Evolutionary conservation across 2,797 vertebrate species (phyloP).

Genomic region (Eremophila alpestris): DNA sequence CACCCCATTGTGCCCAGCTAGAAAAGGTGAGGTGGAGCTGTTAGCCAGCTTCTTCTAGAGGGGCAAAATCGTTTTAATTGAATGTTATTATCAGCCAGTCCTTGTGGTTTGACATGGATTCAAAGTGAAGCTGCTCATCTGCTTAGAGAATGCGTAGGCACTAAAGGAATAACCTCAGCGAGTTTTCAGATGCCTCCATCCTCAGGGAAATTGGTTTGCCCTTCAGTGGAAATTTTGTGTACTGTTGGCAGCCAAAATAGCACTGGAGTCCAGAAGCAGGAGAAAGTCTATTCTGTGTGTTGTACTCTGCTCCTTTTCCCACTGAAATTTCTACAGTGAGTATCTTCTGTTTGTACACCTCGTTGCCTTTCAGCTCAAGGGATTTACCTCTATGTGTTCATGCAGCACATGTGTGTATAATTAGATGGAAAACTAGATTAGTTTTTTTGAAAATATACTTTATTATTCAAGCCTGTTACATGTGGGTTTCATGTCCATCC

Average conservation of each 20-base stretch:
- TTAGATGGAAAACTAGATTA: not conserved
- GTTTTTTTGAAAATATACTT: not conserved
- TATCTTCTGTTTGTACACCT: not conserved
- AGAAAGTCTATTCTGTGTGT: not conserved
- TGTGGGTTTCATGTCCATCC: accelerated
- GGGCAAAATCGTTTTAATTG: slow-evolving; percentile 26
- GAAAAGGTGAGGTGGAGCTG: not conserved
- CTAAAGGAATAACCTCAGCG: not conserved
- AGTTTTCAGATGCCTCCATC: slow-evolving; percentile 19
- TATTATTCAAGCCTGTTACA: not conserved
- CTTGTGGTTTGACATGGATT: slow-evolving; percentile 47
- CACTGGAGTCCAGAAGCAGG: not conserved
- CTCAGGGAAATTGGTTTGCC: slow-evolving; percentile 41
- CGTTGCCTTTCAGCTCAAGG: not conserved
- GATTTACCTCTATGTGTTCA: not conserved
- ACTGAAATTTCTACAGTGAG: not conserved
- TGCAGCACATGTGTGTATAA: accelerated
- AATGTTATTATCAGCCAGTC: slow-evolving; percentile 40
- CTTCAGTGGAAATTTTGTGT: slow-evolving; percentile 23
- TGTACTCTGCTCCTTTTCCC: not conserved
- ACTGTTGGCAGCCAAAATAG: not conserved
- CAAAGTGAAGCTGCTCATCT: slow-evolving; percentile 37
- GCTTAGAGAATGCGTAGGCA: not conserved
- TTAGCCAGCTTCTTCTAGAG: not conserved
- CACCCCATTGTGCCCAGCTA: not conserved